Conservation (phyloP, 2,113 vertebrate species). For the Dicerorhinus sumatrensis region DNA sequence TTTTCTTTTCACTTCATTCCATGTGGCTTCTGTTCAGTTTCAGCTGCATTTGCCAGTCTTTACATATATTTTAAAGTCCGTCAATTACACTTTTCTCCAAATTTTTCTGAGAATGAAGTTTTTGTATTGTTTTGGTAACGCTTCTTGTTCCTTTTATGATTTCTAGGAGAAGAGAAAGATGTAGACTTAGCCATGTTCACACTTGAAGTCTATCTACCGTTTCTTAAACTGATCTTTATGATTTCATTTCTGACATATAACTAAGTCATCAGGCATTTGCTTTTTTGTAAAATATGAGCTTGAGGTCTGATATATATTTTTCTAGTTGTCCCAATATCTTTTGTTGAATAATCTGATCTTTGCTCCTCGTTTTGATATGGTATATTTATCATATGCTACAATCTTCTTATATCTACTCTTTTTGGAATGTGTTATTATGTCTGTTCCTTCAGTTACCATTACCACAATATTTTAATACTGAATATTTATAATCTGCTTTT, state of each 20-base stretch:
- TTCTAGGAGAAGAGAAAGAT: neutral
- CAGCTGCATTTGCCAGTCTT: neutral
- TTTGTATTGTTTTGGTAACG: neutral
- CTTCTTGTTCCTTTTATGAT: neutral
- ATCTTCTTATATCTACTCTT: neutral
- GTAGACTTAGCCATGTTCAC: neutral
- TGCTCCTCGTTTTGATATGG: slow-evolving; percentile 21
- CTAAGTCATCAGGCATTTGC: neutral
- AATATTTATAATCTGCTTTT: slow-evolving; percentile 12
- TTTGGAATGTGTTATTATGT: neutral
- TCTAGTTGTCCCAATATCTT: neutral
- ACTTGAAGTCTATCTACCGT: neutral
- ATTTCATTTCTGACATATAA: slow-evolving; percentile 4
- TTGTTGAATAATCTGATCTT: neutral
- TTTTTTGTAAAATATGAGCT: neutral
- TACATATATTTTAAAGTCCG: neutral
- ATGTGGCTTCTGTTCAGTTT: neutral
- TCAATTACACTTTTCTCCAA: neutral
- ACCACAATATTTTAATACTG: neutral
- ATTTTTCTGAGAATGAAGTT: neutral
- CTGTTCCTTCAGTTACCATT: slow-evolving; percentile 4
- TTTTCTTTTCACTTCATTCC: neutral
- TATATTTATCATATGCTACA: neutral
- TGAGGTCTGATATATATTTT: neutral
- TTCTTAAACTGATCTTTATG: neutral